Conservation (phyloP, 2,113 vertebrate genomes). For the Reinhardtius hippoglossoides region DNA sequence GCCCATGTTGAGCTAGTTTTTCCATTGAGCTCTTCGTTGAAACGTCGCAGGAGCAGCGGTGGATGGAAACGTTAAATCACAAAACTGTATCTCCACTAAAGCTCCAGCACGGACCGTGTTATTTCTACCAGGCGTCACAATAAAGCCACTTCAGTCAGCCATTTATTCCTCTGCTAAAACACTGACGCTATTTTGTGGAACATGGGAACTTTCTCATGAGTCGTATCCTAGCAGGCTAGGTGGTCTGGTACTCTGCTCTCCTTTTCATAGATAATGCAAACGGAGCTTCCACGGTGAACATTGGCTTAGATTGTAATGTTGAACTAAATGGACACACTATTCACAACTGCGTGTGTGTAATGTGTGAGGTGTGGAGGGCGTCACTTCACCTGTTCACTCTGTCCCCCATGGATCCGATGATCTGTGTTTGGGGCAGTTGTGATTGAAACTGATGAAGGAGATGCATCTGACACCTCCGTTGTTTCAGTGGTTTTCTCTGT, state of each 20-base stretch:
- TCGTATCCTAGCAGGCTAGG: neutral
- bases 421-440: constrained; percentile 12
- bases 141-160: neutral
- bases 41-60: constrained; percentile 46
- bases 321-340: too few relatives aligned
- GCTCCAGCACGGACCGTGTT: neutral
- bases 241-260: neutral
- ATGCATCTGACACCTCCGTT: neutral
- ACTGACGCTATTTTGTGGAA: neutral
- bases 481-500: constrained; percentile 23
- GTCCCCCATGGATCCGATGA: neutral
- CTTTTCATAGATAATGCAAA: neutral
- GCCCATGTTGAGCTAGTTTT: constrained; percentile 61
- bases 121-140: neutral
- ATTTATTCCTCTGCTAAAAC: neutral
- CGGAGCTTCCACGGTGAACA: neutral
- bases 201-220: neutral
- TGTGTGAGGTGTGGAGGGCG: neutral
- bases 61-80: constrained; percentile 67
- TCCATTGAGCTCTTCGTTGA: constrained; percentile 68
- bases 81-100: neutral
- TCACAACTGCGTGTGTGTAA: neutral
- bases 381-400: constrained; percentile 1
- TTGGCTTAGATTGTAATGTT: neutral
- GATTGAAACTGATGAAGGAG: neutral